Base-by-base conservation (phyloP, 2,113 vertebrate genomes). In the Pteruthius melanotis region DNA sequence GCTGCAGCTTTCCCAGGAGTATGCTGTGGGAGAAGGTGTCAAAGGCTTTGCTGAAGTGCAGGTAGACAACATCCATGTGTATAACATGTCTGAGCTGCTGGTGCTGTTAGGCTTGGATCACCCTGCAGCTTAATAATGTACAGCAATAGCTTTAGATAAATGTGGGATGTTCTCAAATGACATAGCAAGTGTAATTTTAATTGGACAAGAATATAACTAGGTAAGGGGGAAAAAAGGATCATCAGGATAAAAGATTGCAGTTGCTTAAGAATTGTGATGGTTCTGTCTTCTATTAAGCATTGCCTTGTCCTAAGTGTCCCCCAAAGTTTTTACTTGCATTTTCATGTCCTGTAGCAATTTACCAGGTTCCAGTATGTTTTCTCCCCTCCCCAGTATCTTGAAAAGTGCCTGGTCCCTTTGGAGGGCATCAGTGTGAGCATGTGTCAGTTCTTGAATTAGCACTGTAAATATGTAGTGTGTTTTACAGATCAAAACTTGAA, bases 91-190 rank as follows among this genome's bases (percentile, higher is more conserved):
- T 50, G 44, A 64, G 64, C 39, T 60, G 31, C 52, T 66, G 60
- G 56, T 75, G 61, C 42, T 3, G 1, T 39, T 56, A 20, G 24
- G 7, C 1, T 2, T n/a, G 37, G 74, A 28, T 77, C 70, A 15
- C 9, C 0, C 16, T 31, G 44, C 59, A 19, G 5, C 15, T 42
- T 33, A 61, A 39, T 35, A 4, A 5, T 0, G 6, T 42, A 13
- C 24, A 68, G 33, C 61, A 50, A 23, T 24, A 54, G 59, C 18
- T 77, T 64, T 31, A 60, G 33, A 6, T 63, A 31, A 59, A 45
- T 2, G 23, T 9, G 11, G 20, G 64, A 37, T 15, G 3, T 47
- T 21, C 6, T 53, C 37, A 45, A 47, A 66, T 37, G 28, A 40
- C 69, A 39, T 4, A n/a, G 37, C 15, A 40, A 13, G 39, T 70